Conservation (phyloP, 2,797 vertebrate genomes). For the Loris lydekkerianus region DNA sequence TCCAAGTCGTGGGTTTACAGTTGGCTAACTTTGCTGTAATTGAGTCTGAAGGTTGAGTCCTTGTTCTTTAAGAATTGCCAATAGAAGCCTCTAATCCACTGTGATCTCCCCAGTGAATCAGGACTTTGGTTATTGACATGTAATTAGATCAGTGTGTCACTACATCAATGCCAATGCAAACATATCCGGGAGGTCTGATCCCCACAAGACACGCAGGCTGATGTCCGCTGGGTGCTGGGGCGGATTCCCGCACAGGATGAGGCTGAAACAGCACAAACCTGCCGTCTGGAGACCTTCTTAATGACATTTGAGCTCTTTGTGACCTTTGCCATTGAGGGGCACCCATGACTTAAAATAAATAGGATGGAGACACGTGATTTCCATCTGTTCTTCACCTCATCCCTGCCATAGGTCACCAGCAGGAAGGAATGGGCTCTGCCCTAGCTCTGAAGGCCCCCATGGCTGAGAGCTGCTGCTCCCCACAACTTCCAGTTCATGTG, state of each 20-base stretch:
- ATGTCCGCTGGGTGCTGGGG: slow-evolving; percentile 90
- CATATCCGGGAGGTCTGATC: slow-evolving; percentile 89
- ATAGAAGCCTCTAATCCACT: slow-evolving; percentile 86
- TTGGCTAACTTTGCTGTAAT: slow-evolving; percentile 75
- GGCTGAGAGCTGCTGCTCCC: fast-evolving
- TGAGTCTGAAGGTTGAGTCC: slow-evolving; percentile 79
- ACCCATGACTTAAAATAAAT: fast-evolving
- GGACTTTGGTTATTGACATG: slow-evolving; percentile 93
- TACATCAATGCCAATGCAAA: slow-evolving; percentile 92
- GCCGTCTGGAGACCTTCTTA: slow-evolving; percentile 37
- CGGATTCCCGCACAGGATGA: slow-evolving; percentile 45
- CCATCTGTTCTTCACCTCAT: fast-evolving
- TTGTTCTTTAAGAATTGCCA: slow-evolving; percentile 82
- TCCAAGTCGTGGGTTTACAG: slow-evolving; percentile 42
- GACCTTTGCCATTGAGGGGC: slow-evolving; percentile 51
- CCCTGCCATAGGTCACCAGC: background rate
- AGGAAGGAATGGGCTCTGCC: fast-evolving
- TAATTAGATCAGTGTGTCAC: slow-evolving; percentile 95
- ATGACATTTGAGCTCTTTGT: slow-evolving; percentile 48
- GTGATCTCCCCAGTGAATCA: slow-evolving; percentile 86
- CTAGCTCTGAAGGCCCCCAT: fast-evolving
- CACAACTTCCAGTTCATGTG: no score
- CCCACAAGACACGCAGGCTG: slow-evolving; percentile 92
- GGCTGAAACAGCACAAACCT: slow-evolving; percentile 68
- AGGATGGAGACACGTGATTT: fast-evolving